phyloP scores from a whole-genome alignment of 2,888 invertebrate species.

The Brachylomia viminalis region DNA sequence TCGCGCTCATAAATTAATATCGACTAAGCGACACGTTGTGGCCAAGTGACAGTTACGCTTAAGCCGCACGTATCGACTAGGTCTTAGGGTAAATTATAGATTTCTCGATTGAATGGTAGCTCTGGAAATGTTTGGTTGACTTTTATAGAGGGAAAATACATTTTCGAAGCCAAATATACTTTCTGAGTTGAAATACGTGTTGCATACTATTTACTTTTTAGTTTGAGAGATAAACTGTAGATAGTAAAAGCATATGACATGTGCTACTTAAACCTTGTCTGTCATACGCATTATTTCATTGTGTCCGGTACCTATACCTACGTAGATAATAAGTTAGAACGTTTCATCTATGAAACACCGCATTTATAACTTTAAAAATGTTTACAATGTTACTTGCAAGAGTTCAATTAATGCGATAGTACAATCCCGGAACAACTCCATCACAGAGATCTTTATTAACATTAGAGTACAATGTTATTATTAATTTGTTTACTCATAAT shows the following conservation, averaged over 20 bases:
- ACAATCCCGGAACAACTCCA: not conserved
- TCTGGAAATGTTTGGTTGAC: not conserved
- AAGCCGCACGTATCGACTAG: constrained; percentile 31
- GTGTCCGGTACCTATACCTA: not conserved
- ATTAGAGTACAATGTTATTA: not conserved
- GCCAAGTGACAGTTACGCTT: constrained; percentile 24
- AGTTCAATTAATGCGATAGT: not conserved
- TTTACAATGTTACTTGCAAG: not conserved
- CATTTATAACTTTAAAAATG: no score
- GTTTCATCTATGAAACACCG: not conserved
- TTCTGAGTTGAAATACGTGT: not conserved
- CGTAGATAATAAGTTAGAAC: not conserved
- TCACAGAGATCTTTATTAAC: not conserved
- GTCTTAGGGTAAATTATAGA: constrained; percentile 44
- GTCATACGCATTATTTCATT: not conserved
- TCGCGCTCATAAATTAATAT: constrained; percentile 66
- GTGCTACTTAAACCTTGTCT: not conserved
- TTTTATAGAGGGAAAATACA: not conserved
- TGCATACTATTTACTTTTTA: not conserved
- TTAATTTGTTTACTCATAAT: constrained; percentile 1
- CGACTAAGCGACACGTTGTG: constrained; percentile 34
- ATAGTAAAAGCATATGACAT: not conserved
- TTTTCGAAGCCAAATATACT: not conserved
- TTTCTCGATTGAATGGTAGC: constrained; percentile 20
- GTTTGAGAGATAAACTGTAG: not conserved